Base-by-base conservation (phyloP, 2,888 invertebrate species). In the Polyploca ridens region DNA sequence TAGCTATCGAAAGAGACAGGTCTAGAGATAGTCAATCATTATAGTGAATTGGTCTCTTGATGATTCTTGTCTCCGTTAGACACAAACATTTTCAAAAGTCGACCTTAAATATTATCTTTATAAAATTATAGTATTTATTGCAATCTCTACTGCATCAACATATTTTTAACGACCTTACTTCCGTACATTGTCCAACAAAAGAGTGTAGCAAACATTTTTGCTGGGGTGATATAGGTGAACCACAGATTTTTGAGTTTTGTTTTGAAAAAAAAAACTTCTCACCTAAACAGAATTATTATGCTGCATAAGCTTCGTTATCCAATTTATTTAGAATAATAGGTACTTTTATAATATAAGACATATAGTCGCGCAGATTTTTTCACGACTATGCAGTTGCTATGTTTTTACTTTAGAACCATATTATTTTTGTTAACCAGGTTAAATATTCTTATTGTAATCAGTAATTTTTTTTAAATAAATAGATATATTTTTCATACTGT, bases 371-470 rank as follows among this genome's bases (percentile, higher is more conserved):
- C 14, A 44, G 44, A 44, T 5, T 14, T 44, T 44, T 44, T 14
- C 6, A 14, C 14, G 44, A 44, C 38, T 58, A 38, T 38, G 35
- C 38, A 19, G 38, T 58, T 62, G 57, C 58, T 59, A 58, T 64
- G 62, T 63, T 69, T 63, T 62, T 79, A 79, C 83, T 82, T 71
- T 74, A 78, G 83, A 46, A 46, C n/a, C 46, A n/a, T 85, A 83
- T 86, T 86, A 81, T 81, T 85, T 86, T 87, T 84, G 83, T 87
- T 86, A 83, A 86, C 86, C 86, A 88, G 86, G 81, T 81, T 27
- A n/a, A 81, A 84, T 84, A 82, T n/a, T n/a, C 46, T 81, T 82
- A 85, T 83, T 86, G 79, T 89, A 85, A 86, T 85, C 85, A 80
- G 75, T 79, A 81, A 81, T 85, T 86, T 84, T 83, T n/a, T 46